Conservation (phyloP, 2,888 invertebrate species). For the Cheilosia vulpina region DNA sequence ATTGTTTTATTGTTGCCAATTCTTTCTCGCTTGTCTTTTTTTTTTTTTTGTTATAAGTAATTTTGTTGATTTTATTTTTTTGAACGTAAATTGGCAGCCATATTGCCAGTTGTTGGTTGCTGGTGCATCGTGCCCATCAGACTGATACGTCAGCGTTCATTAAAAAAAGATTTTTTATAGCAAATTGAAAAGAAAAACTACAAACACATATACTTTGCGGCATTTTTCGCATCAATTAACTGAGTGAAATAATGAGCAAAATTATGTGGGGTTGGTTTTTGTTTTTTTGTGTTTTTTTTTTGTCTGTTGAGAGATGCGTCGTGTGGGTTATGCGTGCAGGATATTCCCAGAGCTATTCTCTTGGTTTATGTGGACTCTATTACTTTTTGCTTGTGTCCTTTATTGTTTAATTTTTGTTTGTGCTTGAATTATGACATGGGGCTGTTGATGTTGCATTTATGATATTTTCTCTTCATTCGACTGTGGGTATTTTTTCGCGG, state of each 20-base stretch:
- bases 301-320: conserved; percentile 6
- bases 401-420: conserved; percentile 36
- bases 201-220: conserved; percentile 47
- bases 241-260: conserved; percentile 66
- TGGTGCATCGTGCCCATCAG: conserved; percentile 1
- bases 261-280: conserved; percentile 30
- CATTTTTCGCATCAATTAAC: conserved; percentile 71
- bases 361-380: conserved; percentile 2
- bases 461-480: conserved; percentile 4
- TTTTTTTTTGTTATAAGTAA: conserved; percentile 31
- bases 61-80: conserved; percentile 56
- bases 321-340: neutral
- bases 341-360: conserved; percentile 2
- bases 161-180: conserved; percentile 43
- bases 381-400: conserved; percentile 20
- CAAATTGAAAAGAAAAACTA: conserved; percentile 16
- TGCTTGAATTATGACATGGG: conserved; percentile 26
- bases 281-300: neutral
- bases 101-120: conserved; percentile 2
- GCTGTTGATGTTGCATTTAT: conserved; percentile 28
- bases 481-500: neutral
- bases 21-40: conserved; percentile 6
- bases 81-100: conserved; percentile 13
- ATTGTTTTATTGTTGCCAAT: conserved; percentile 39
- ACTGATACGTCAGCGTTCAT: conserved; percentile 37